Evolutionary conservation across 2,888 invertebrate species (phyloP), one percentile per base, ranked within the genome.

Genomic region (Lasioglossum calceatum): DNA sequence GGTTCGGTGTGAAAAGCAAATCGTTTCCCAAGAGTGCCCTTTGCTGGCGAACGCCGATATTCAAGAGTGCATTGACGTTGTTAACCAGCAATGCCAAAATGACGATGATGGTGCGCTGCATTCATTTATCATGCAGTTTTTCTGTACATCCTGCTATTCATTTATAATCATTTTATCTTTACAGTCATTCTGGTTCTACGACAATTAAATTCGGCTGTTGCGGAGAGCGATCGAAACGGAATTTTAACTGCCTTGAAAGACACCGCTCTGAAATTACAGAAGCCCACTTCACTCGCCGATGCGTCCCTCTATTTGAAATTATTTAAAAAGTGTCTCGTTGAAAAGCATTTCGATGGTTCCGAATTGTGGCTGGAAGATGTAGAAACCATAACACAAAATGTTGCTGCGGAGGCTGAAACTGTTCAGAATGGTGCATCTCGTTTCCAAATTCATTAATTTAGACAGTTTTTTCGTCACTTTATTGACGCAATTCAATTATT

Each of bases 41-140:
- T 93, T 97, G 88, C 95, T 97, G 39, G 97, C 97, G 3, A 96
- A 97, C 86, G 96, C 96, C 90, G 97, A 97, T 92, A 96, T 97
- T 85, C 96, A 97, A 91, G 97, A 97, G 86, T 96, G 96, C 78
- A 95, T 97, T 75, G 96, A 97, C 88, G 95, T 96, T 93, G 97
- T 97, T 1, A 97, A 97, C 92, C 94, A 96, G 87, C 96, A 96
- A 88, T 93, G 93, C 77, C 78, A 90, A 61, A 96, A 97, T 93
- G 97, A 97, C 91, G 96, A 96, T 89, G 96, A 97, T 90, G 96
- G 94, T 93, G 93, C 73, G 74, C 27, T 82, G 5, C 23, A 47
- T 58, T 16, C n/a, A 58, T 19, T 44, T 47, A 10, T 44, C 39
- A 54, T 2, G 14, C 50, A 7, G 27, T 1, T 75, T 16, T 2